Base-by-base conservation (phyloP, 2,888 invertebrate species). In the Troides oblongomaculatus region DNA sequence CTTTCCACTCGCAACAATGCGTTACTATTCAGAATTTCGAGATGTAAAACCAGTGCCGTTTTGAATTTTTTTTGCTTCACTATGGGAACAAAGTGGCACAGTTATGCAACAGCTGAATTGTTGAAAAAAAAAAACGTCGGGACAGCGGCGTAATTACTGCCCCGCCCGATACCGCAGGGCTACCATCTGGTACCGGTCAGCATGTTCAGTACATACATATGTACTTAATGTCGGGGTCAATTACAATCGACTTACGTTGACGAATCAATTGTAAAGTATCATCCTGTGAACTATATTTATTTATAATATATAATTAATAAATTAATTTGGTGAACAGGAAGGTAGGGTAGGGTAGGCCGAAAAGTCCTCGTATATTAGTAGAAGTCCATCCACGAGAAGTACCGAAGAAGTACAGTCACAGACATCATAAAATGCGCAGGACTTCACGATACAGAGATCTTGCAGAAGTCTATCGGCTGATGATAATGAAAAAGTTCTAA, bases 121-220 rank as follows among this genome's bases (percentile, higher is more conserved):
- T 68, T 39, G 64, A 56, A 18, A 50, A 50, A 50, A 68, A 64
- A 64, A 69, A 23, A 60, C 36, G 60, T 60, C 39, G 53, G 64
- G 46, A 43, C 14, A 30, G 30, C 56, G 18, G 53, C 46, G 58
- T 69, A 64, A 68, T 62, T 21, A 46, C 46, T 43, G 30, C 30
- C 56, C n/a, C 53, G 56, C 43, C 62, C 46, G n/a, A n/a, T 25
- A 23, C 64, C 62, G 30, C 68, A 59, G 68, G 63, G 62, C 63
- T 59, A 30, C 63, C 64, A 69, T 69, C 60, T 69, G 64, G 60
- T 61, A 21, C 36, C n/a, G 43, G 59, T 36, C 57, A 7, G 7
- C 62, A 21, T 14, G 62, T 8, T 25, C 23, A 14, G 36, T 36
- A 18, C 18, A 1, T 25, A 18, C 60, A 18, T 25, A 60, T 36